phyloP scores from a whole-genome alignment of 2,797 vertebrate species.

The Serranus cabrilla region DNA sequence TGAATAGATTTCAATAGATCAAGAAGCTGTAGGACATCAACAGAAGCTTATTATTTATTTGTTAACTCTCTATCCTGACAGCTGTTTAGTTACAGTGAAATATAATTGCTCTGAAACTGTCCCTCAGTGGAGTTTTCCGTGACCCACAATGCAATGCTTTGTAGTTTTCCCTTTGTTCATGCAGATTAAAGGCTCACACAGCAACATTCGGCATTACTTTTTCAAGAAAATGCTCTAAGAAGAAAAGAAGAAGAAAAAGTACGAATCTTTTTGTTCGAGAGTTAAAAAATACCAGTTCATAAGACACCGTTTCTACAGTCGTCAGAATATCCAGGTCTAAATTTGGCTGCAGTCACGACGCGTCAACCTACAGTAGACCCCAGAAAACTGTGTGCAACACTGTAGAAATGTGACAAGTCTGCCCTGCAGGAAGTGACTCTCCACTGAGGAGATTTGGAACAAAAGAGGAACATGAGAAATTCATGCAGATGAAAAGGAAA shows the following conservation, averaged over 20 bases:
- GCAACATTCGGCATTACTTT: neutral
- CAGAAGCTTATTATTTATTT: neutral
- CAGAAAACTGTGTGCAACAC: conserved; percentile 23
- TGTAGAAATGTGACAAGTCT: conserved; percentile 58
- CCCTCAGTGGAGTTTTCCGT: neutral
- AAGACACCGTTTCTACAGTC: neutral
- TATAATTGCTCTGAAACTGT: conserved; percentile 1
- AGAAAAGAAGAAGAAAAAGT: neutral
- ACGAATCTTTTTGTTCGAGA: neutral
- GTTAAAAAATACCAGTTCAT: neutral
- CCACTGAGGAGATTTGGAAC: conserved; percentile 24
- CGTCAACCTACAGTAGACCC: conserved; percentile 27
- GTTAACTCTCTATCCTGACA: neutral
- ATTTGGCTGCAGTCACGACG: conserved; percentile 48
- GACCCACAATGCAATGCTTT: neutral
- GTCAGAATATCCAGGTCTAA: conserved; percentile 29
- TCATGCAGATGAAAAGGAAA: conserved; percentile 11
- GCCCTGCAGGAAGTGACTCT: conserved; percentile 37
- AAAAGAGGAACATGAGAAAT: conserved; percentile 22
- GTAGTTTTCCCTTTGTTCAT: neutral
- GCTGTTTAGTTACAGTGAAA: neutral
- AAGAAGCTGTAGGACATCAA: neutral
- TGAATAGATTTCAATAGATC: neutral
- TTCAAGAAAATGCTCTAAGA: neutral
- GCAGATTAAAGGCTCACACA: neutral